Base-by-base conservation (phyloP, 2,888 invertebrate species). In the Rhingia campestris region DNA sequence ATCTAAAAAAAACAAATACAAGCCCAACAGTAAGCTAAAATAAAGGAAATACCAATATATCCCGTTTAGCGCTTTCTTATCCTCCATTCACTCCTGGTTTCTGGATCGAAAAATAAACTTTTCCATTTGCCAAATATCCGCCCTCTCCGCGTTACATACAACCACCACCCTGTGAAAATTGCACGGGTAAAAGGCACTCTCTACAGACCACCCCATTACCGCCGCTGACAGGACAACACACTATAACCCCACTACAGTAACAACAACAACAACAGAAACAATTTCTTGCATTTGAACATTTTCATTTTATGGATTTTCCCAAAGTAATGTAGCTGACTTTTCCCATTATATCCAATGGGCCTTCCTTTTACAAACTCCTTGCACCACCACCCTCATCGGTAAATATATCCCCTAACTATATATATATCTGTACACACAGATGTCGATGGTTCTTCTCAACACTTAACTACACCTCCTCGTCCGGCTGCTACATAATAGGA, bases 301-400 rank as follows among this genome's bases (percentile, higher is more conserved):
- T 74, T 70, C 77, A 79, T 82, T 82, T 82, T 82, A 82, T 82
- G 64, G 77, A 82, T 82, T 82, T 82, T 82, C 69, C 77, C 63
- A 33, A 64, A 82, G 82, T 82, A 82, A 82, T 74, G 82, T 69
- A 74, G 77, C 82, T 82, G 82, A 82, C 82, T 82, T 82, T 82
- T 74, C 47, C 63, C 79, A 77, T 82, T 82, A 74, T 79, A 82
- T 69, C 67, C 74, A 82, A 77, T 77, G 73, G 67, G 58, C 77
- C 73, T 37, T 56, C 67, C 72, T 33, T 39, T 35, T 32, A 9
- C 53, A 10, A 12, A 12, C 35, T n/a, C 47, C 12, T 41, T 12
- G 9, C 33, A 12, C 51, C 41, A 45, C 12, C n/a, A 32, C 63
- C 33, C 70, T 37, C 35, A 69, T 58, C 22, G 76, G 59, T 61